Base-by-base conservation (phyloP, 1,140 invertebrate genomes). In the Neodiprion fabricii region DNA sequence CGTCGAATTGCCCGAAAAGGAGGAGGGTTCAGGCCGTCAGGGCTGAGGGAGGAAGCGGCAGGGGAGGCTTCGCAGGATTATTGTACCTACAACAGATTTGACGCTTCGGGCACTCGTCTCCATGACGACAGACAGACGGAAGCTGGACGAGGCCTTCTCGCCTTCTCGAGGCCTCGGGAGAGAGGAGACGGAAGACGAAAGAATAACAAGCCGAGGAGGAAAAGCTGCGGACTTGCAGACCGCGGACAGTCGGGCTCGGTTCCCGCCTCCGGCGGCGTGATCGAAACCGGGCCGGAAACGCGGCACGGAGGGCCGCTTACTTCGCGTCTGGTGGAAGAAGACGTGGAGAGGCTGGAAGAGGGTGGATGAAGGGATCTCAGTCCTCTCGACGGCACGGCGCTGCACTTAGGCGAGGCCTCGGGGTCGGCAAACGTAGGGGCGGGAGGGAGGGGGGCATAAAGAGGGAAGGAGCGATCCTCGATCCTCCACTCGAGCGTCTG, bases 21-120 rank as follows among this genome's bases (percentile, higher is more conserved):
- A 53, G 50, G 50, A 21, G 17, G 17, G 17, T 21, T 21, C 17
- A 21, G 17, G 17, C 17, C 1, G 17, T 21, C 17, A 21, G 17
- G 17, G 17, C 17, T 21, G 17, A 21, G 14, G 47, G 17, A 61
- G 48, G 61, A 5, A 69, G 67, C 61, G 17, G 7, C 8, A 21
- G 14, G 61, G n/a, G 49, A n/a, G 7, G 3, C 50, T 17, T 12
- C 14, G 75, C 79, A 76, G 82, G 83, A 86, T 86, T 85, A 86
- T 84, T 85, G 84, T 86, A 85, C 81, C 83, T 87, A 84, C 85
- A 85, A 85, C 83, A 85, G 84, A 86, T 87, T 86, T 87, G 82
- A 81, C 81, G 85, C 82, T 82, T 82, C 77, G 82, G 81, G 84
- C 81, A 82, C 28, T 79, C 81, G 85, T 87, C 81, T 84, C 86